phyloP scores from a whole-genome alignment of 2,113 vertebrate species.

The Mirounga angustirostris region DNA sequence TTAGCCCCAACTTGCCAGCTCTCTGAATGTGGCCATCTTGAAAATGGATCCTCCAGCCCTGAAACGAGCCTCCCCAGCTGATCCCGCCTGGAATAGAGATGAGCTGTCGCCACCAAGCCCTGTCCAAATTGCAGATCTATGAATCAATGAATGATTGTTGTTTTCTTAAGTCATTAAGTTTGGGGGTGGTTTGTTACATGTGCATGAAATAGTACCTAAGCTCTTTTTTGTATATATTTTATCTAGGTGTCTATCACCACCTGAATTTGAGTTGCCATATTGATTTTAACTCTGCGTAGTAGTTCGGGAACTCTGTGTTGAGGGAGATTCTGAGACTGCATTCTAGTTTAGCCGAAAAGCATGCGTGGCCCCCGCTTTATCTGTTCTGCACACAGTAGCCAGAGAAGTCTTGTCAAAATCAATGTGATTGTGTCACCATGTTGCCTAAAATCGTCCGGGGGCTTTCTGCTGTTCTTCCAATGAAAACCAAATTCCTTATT shows the following conservation, averaged over 20 bases:
- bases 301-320: constrained; percentile 14
- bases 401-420: constrained; percentile 52
- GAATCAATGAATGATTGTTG: background rate
- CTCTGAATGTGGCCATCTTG: background rate
- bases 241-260: background rate
- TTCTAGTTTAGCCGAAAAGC: background rate
- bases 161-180: background rate
- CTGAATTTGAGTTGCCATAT: background rate
- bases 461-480: background rate
- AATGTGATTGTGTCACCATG: constrained; percentile 8
- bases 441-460: constrained; percentile 26
- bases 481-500: constrained; percentile 3
- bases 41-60: background rate
- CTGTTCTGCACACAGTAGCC: background rate
- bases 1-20: background rate
- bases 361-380: background rate
- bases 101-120: background rate
- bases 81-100: background rate
- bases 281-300: constrained; percentile 4
- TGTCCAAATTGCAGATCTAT: background rate
- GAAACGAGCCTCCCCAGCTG: background rate
- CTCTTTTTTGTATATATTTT: constrained; percentile 6
- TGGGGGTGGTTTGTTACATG: background rate
- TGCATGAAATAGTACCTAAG: background rate
- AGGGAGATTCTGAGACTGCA: background rate